Conservation (phyloP, 2,113 vertebrate species). For the Shinisaurus crocodilurus region DNA sequence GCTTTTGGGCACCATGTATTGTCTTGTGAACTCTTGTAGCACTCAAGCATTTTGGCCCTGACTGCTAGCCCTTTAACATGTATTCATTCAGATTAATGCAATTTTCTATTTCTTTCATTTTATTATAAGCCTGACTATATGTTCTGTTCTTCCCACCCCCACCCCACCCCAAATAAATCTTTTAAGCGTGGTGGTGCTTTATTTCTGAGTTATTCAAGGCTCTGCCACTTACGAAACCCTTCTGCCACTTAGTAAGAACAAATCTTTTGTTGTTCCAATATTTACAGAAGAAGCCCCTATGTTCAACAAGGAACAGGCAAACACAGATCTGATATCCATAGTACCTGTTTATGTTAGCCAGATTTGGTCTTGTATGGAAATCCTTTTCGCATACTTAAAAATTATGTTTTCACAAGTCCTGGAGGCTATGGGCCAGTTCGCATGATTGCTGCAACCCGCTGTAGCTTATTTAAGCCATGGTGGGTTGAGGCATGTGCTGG, state of each 20-base stretch:
- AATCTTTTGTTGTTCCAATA: background rate
- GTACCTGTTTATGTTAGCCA: background rate
- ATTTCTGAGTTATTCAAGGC: background rate
- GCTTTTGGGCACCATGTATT: background rate
- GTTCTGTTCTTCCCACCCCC: background rate
- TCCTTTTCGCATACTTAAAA: background rate
- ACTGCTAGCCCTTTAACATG: background rate
- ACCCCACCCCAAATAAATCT: background rate
- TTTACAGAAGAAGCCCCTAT: background rate
- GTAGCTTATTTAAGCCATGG: too few relatives aligned
- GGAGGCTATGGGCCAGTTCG: background rate
- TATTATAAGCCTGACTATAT: background rate
- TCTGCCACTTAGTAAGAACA: background rate
- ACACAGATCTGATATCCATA: background rate
- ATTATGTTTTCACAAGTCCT: too few relatives aligned
- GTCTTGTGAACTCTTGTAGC: background rate
- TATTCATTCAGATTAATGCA: background rate
- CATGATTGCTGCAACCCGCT: too few relatives aligned
- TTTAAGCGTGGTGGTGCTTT: background rate
- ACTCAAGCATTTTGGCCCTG: background rate
- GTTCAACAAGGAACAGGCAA: background rate
- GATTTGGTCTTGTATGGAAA: background rate
- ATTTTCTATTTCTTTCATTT: constrained; percentile 1
- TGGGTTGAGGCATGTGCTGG: too few relatives aligned
- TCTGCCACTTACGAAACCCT: background rate